Percentiles rank a stretch among this genome's conserved stretches.
phyloP scores from a whole-genome alignment of 2,888 invertebrate species.

The Polyommatus iphigenia region DNA sequence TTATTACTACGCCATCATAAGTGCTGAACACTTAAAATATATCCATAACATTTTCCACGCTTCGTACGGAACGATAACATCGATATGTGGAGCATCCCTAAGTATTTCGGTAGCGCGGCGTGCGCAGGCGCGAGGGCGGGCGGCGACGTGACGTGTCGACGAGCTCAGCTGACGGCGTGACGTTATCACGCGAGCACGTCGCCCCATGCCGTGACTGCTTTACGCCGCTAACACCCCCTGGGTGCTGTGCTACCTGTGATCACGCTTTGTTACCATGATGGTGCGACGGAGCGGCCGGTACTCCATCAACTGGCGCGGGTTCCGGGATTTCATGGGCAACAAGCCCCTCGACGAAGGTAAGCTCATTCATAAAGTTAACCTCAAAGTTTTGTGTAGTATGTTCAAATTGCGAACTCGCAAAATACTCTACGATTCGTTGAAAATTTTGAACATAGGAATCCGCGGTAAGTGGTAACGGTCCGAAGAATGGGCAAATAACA shows the following conservation, averaged over 20 bases:
- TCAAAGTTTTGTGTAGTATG: conserved; percentile 36
- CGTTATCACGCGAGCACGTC: conserved; percentile 63
- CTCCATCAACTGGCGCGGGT: conserved; percentile 77
- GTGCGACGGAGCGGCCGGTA: conserved; percentile 76
- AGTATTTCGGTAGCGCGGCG: conserved; percentile 49
- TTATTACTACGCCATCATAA: not conserved
- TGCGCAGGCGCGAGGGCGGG: conserved; percentile 70
- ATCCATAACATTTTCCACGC: not conserved
- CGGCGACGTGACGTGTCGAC: conserved; percentile 61
- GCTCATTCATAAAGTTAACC: conserved; percentile 44
- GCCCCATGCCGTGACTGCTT: conserved; percentile 37
- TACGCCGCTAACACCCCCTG: conserved; percentile 38
- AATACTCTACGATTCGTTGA: not conserved
- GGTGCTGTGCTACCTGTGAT: conserved; percentile 24
- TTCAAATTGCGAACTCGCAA: not conserved
- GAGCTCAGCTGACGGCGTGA: conserved; percentile 70
- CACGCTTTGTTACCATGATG: conserved; percentile 60
- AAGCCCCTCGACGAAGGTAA: conserved; percentile 76
- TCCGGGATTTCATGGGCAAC: conserved; percentile 71
- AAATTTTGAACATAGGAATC: not conserved
- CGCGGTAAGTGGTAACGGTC: not conserved
- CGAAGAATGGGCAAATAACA: not conserved
- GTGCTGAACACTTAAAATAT: not conserved
- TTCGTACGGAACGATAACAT: conserved; percentile 36
- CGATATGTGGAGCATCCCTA: conserved; percentile 42